Percentiles rank a stretch among this genome's conserved stretches.
Conservation (phyloP, 2,113 vertebrate species). For the Capra hircus region DNA sequence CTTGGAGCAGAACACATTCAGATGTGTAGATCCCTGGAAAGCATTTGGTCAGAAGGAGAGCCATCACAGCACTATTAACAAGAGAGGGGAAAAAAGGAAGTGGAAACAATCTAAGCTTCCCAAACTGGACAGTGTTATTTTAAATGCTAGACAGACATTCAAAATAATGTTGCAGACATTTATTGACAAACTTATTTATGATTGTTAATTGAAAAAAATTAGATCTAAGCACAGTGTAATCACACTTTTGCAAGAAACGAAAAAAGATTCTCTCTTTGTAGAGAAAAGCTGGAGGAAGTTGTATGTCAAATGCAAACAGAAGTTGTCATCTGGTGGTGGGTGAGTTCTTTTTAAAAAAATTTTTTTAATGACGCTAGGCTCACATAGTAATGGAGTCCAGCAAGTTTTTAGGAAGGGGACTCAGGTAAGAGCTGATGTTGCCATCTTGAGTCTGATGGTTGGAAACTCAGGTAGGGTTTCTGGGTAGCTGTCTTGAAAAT, state of each 20-base stretch:
- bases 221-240: background rate
- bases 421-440: background rate
- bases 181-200: background rate
- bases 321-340: background rate
- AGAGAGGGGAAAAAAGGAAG: background rate
- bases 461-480: background rate
- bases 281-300: background rate
- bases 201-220: background rate
- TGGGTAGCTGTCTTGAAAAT: background rate
- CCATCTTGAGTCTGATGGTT: background rate
- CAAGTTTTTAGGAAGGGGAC: background rate
- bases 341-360: background rate
- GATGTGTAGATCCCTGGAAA: background rate
- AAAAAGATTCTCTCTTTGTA: background rate
- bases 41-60: background rate
- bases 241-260: background rate
- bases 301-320: background rate
- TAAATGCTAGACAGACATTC: background rate
- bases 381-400: background rate
- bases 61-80: background rate
- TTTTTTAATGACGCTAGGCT: background rate
- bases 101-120: background rate
- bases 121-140: background rate
- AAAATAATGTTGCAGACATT: background rate
- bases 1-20: background rate